These are phyloP conservation scores for Phycodurus eques DNA, from an alignment of 2,113 vertebrate species.

Conservation along the genomic window DNA sequence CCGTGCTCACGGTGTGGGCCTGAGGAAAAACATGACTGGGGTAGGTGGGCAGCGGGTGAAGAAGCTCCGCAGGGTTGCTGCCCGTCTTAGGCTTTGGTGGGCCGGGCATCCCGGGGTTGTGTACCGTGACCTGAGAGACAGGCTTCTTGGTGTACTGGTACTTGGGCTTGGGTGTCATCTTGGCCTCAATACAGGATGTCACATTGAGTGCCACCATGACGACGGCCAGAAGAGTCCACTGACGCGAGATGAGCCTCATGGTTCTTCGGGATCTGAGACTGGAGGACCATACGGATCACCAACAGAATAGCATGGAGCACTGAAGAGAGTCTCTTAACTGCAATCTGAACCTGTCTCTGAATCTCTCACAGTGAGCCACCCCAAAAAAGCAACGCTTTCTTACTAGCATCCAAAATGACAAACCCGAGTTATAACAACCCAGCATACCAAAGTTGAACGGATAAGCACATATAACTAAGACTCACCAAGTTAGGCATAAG, in stretches of 20 bases:
- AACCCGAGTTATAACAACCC: not conserved
- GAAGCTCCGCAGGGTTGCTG: slow-evolving; percentile 39
- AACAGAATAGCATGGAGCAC: not conserved
- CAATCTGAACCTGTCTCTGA: not conserved
- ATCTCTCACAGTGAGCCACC: not conserved
- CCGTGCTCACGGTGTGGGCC: slow-evolving; percentile 54
- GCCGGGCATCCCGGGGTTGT: slow-evolving; percentile 51
- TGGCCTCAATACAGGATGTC: slow-evolving; percentile 50
- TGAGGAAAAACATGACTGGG: slow-evolving; percentile 40
- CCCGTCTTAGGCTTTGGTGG: slow-evolving; percentile 51
- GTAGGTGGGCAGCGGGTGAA: slow-evolving; percentile 14
- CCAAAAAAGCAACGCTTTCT: not conserved
- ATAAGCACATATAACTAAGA: slow-evolving; percentile 12
- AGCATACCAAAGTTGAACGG: not conserved
- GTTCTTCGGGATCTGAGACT: slow-evolving; percentile 64
- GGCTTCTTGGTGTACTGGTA: slow-evolving; percentile 84
- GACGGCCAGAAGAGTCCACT: slow-evolving; percentile 49
- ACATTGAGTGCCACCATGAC: slow-evolving; percentile 35
- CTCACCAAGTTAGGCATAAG: slow-evolving; percentile 79
- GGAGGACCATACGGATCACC: not conserved
- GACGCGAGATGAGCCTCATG: slow-evolving; percentile 74
- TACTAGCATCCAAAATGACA: not conserved
- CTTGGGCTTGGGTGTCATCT: slow-evolving; percentile 80
- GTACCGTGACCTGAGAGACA: slow-evolving; percentile 54
- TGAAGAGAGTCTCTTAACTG: not conserved